Conservation (phyloP, 1,140 invertebrate species). For the Bombus superbus region DNA sequence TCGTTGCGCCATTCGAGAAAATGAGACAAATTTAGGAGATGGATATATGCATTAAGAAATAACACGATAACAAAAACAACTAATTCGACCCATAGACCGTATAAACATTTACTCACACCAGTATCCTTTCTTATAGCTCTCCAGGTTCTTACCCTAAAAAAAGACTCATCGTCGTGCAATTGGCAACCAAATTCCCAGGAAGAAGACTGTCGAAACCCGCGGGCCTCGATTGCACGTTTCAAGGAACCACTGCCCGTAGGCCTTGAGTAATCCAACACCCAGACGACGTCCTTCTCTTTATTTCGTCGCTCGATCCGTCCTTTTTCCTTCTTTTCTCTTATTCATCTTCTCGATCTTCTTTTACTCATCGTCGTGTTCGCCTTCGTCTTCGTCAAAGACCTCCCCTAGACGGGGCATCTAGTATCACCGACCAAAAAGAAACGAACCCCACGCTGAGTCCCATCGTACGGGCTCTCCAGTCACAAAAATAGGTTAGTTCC, state of each 20-base stretch:
- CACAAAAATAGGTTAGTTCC: constrained; percentile 44
- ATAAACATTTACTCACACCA: no score
- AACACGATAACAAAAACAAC: neutral
- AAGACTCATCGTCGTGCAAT: neutral
- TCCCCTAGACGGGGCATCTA: constrained; percentile 63
- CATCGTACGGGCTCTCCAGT: constrained; percentile 15
- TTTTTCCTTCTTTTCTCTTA: neutral
- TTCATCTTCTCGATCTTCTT: constrained; percentile 53
- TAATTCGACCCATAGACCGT: neutral
- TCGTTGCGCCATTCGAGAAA: no score
- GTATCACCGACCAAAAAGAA: constrained; percentile 57
- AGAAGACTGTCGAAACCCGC: neutral
- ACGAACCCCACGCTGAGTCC: constrained; percentile 47
- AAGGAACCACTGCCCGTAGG: constrained; percentile 46
- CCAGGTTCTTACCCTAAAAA: no score
- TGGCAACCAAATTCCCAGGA: neutral
- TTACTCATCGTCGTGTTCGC: constrained; percentile 44
- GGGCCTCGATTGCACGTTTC: constrained; percentile 35
- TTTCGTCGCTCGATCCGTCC: constrained; percentile 37
- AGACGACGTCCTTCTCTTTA: constrained; percentile 46
- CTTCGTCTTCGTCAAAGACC: constrained; percentile 14
- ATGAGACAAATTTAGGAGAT: no score
- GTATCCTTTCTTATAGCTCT: neutral
- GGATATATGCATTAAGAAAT: no score
- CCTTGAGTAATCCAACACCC: constrained; percentile 56